phyloP scores from a whole-genome alignment of 2,113 vertebrate genomes.

The Nothobranchius furzeri region DNA sequence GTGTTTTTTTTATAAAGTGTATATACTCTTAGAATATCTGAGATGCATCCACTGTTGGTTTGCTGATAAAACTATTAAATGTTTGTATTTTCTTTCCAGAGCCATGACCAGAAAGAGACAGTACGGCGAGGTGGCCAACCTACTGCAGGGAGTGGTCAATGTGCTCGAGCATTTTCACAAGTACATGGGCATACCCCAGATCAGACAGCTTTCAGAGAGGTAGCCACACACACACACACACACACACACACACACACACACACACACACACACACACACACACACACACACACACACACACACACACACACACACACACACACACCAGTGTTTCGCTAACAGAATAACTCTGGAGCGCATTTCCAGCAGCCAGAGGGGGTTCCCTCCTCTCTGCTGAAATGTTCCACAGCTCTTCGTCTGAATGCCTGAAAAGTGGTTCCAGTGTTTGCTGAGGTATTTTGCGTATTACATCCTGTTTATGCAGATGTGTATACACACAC shows the following conservation, averaged over 20 bases:
- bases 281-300: conserved; percentile 7
- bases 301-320: conserved; percentile 1
- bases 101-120: conserved; percentile 97
- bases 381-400: conserved; percentile 18
- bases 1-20: background rate
- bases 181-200: conserved; percentile 98
- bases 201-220: conserved; percentile 97
- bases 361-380: conserved; percentile 16
- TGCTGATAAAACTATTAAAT: background rate
- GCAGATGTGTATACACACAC: conserved; percentile 27
- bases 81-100: conserved; percentile 68
- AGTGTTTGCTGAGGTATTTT: conserved; percentile 41
- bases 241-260: background rate
- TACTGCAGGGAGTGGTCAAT: conserved; percentile 96
- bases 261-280: background rate
- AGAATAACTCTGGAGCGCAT: conserved; percentile 11
- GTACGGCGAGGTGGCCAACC: conserved; percentile 96
- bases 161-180: conserved; percentile 98
- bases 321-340: conserved; percentile 10
- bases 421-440: conserved; percentile 34
- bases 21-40: background rate
- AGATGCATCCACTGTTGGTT: background rate
- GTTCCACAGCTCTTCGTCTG: conserved; percentile 18
- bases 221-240: conserved; percentile 53
- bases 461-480: conserved; percentile 68